A percentile compares a stretch with the other conserved stretches of the same genome.
These are phyloP conservation scores for Platycheirus albimanus DNA, from an alignment of 2,888 invertebrate species.

Conservation along the genomic window DNA sequence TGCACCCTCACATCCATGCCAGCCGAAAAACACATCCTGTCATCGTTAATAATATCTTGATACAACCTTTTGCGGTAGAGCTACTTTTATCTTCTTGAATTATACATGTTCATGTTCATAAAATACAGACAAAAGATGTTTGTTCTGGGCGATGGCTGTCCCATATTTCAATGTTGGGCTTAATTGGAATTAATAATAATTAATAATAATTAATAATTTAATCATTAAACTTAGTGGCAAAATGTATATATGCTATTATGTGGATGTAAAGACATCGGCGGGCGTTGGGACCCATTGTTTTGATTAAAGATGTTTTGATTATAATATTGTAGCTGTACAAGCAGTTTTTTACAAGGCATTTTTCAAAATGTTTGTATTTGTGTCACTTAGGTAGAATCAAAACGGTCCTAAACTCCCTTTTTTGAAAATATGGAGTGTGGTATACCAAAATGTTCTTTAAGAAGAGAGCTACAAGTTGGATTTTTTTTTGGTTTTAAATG, in stretches of 20 bases:
- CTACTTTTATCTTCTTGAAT: not conserved
- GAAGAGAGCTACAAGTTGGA: too few relatives aligned
- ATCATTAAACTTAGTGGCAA: conserved; percentile 25
- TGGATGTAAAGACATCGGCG: conserved; percentile 1
- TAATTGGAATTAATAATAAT: too few relatives aligned
- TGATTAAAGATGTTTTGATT: too few relatives aligned
- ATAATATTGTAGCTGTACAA: too few relatives aligned
- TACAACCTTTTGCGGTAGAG: conserved; percentile 26
- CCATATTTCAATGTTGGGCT: conserved; percentile 44
- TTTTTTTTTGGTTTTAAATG: too few relatives aligned
- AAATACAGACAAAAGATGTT: not conserved
- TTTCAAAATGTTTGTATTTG: too few relatives aligned
- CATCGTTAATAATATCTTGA: conserved; percentile 47
- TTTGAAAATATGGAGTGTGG: too few relatives aligned
- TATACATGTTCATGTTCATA: not conserved
- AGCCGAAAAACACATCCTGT: conserved; percentile 38
- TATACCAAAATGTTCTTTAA: too few relatives aligned
- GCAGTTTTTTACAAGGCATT: too few relatives aligned
- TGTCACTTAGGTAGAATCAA: too few relatives aligned
- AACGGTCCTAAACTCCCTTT: too few relatives aligned
- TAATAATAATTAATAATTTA: too few relatives aligned
- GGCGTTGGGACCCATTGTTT: conserved; percentile 19
- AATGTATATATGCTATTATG: conserved; percentile 52
- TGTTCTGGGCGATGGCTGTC: conserved; percentile 42
- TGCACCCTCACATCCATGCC: conserved; percentile 24